Evolutionary conservation across 1,140 invertebrate genomes (phyloP).

Genomic region (silkworm (Bombyx mori)): ASM3026992v2 NC_085118.1:10557501-10558000

Average conservation of each 20-base stretch:
- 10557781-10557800: constrained; percentile 89
- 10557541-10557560: too few species aligned
- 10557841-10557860: constrained; percentile 96
- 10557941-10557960: too few species aligned
- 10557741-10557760: constrained; percentile 81
- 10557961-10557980: constrained; percentile 74
- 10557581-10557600: too few species aligned
- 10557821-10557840: constrained; percentile 95
- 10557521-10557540: too few species aligned
- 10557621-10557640: too few species aligned
- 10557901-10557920: too few species aligned
- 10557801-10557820: constrained; percentile 86
- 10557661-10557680: too few species aligned
- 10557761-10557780: constrained; percentile 87
- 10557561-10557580: too few species aligned
- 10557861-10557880: constrained; percentile 88
- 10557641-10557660: too few species aligned
- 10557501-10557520: too few species aligned
- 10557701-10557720: constrained; percentile 87
- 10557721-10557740: constrained; percentile 80
- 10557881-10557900: constrained; percentile 71
- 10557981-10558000: constrained; percentile 87
- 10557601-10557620: too few species aligned
- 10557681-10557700: constrained; percentile 33
- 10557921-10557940: too few species aligned